These are phyloP conservation scores for Agrotis exclamationis DNA, from an alignment of 2,888 invertebrate species.

Conservation along the genomic window DNA sequence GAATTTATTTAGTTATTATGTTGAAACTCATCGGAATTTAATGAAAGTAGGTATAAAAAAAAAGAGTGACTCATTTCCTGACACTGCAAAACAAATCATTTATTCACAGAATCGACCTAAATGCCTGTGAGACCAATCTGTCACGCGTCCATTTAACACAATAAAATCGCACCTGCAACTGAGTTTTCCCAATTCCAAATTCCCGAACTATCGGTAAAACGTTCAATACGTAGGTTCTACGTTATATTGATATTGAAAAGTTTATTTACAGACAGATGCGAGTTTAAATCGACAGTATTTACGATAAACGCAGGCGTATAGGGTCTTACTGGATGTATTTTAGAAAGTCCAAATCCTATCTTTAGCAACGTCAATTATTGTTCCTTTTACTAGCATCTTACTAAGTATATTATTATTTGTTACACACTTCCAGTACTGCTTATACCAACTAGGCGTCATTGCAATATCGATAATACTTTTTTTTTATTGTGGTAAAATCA, in stretches of 20 bases:
- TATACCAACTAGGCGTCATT: no score
- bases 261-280: slow-evolving; percentile 12
- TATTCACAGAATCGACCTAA: background rate
- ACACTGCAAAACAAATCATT: background rate
- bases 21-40: no score
- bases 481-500: no score
- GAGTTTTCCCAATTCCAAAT: slow-evolving; percentile 29
- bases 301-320: background rate
- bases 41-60: background rate
- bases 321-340: no score
- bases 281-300: slow-evolving; percentile 9
- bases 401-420: no score
- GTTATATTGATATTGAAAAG: slow-evolving; percentile 7
- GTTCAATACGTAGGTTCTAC: slow-evolving; percentile 11
- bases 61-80: background rate
- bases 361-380: no score
- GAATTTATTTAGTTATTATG: no score
- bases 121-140: slow-evolving; percentile 18
- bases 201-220: slow-evolving; percentile 21
- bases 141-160: slow-evolving; percentile 40
- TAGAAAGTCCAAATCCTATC: no score
- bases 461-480: no score
- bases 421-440: no score
- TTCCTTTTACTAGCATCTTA: no score
- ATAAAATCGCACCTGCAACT: slow-evolving; percentile 31